Conservation (phyloP, 2,888 invertebrate species). For the Lepidochitona cinerea region DNA sequence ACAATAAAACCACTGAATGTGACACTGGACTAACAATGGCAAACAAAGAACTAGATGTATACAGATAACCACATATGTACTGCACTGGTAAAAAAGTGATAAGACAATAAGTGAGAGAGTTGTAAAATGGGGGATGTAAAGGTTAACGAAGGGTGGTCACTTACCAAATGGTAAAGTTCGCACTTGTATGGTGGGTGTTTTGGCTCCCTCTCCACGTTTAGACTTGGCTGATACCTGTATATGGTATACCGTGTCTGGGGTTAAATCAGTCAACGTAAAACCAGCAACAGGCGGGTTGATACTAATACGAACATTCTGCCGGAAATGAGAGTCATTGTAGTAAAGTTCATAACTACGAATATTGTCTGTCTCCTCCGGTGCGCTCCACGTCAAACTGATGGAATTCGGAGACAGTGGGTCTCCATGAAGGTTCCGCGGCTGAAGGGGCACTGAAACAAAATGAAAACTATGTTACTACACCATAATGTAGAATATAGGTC, state of each 20-base stretch:
- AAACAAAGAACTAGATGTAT: too few species aligned
- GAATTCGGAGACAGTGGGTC: conserved; percentile 80
- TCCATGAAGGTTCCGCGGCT: conserved; percentile 89
- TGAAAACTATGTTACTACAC: too few species aligned
- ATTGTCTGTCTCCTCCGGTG: conserved; percentile 86
- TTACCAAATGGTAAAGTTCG: conserved; percentile 98
- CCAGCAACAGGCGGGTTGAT: conserved; percentile 55
- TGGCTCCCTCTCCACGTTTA: conserved; percentile 91
- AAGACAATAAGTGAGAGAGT: too few species aligned
- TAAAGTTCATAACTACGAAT: conserved; percentile 96
- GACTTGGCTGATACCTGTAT: conserved; percentile 97
- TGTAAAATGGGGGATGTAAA: neutral
- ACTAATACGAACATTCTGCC: conserved; percentile 57
- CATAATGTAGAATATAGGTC: too few species aligned
- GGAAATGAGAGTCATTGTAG: conserved; percentile 80
- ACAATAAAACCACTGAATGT: too few species aligned
- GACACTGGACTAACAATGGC: too few species aligned
- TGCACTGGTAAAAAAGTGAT: too few species aligned
- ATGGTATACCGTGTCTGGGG: conserved; percentile 96
- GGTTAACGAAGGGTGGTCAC: conserved; percentile 67
- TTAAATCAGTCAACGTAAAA: conserved; percentile 90
- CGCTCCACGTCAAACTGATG: conserved; percentile 92
- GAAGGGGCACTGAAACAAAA: conserved; percentile 86
- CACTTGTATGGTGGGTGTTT: conserved; percentile 93
- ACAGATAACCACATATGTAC: too few species aligned